Conservation (phyloP, 2,888 invertebrate species). For the Leptinotarsa juncta region DNA sequence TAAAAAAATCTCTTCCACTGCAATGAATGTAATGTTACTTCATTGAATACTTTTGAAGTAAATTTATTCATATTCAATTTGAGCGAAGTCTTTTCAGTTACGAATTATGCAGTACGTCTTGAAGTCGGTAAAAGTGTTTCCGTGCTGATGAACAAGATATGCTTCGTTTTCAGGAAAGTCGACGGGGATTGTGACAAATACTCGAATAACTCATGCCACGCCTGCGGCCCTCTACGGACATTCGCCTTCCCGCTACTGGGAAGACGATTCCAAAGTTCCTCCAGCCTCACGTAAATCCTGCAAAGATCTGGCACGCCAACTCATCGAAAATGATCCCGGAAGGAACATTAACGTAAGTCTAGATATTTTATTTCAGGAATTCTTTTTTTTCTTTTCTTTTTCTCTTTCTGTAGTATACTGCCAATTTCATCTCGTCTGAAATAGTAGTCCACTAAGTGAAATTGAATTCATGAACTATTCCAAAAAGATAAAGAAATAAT, state of each 20-base stretch:
- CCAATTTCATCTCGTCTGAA: not conserved
- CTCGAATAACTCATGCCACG: conserved; percentile 83
- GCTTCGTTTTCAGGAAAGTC: conserved; percentile 72
- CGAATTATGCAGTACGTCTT: not conserved
- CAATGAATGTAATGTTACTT: no score
- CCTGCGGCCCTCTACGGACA: conserved; percentile 83
- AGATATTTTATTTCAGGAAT: not conserved
- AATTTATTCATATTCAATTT: not conserved
- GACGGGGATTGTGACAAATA: conserved; percentile 85
- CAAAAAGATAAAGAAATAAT: no score
- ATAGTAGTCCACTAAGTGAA: not conserved
- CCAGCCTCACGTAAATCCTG: conserved; percentile 77
- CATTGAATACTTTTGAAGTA: not conserved
- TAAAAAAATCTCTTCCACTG: no score
- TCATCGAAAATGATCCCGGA: conserved; percentile 83
- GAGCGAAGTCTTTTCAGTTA: not conserved
- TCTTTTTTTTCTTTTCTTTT: not conserved
- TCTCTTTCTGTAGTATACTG: not conserved
- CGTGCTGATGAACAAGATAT: conserved; percentile 18
- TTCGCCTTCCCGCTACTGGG: conserved; percentile 82
- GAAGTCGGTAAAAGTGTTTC: not conserved
- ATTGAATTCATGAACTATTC: no score
- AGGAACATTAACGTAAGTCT: conserved; percentile 77
- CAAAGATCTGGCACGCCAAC: conserved; percentile 82
- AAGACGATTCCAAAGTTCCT: conserved; percentile 82